Base-by-base conservation (phyloP, 2,797 vertebrate species). In the Picus viridis region DNA sequence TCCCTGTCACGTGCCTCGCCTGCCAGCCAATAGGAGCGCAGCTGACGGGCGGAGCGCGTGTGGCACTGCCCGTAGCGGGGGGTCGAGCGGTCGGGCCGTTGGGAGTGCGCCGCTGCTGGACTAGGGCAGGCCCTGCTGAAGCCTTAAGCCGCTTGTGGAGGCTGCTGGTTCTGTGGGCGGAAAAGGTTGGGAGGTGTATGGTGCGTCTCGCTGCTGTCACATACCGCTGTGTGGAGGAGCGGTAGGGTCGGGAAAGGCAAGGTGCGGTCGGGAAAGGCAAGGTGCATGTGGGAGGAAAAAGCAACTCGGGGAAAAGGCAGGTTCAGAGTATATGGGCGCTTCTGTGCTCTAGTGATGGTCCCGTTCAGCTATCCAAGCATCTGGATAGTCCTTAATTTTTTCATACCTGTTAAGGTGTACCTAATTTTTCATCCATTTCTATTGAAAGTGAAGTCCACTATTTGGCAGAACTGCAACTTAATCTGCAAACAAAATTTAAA, bases 1-100 rank as follows among this genome's bases (percentile, higher is more conserved):
- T 6, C 4, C 5, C 4, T 1, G 29, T 86, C 59, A 73, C 74
- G 41, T 79, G 71, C 3, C 6, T 3, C 4, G 12, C 12, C 32
- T 62, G 39, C 34, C 89, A 73, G 86, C 93, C 96, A 96, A 95
- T 96, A 30, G 70, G 23, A 16, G 32, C 18, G 53, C n/a, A 14
- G 4, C 3, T 3, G 17, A 2, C 7, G 7, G 0, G 12, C 5
- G 4, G 13, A 2, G 20, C 20, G 23, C 36, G 23, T 3, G 62
- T 9, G 43, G 8, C 2, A 10, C 6, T 1, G 29, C 4, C 4
- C 20, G 27, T 9, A n/a, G 43, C 19, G 23, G 32, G 58, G 30
- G 58, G 20, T 27, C 12, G n/a, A 22, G 18, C 57, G 3, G 30
- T 22, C 18, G 20, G 58, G n/a, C 19, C 22, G 32, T 7, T 19